These are phyloP conservation scores for Falco novaeseelandiae DNA, from an alignment of 2,797 vertebrate species.

Conservation along the genomic window DNA sequence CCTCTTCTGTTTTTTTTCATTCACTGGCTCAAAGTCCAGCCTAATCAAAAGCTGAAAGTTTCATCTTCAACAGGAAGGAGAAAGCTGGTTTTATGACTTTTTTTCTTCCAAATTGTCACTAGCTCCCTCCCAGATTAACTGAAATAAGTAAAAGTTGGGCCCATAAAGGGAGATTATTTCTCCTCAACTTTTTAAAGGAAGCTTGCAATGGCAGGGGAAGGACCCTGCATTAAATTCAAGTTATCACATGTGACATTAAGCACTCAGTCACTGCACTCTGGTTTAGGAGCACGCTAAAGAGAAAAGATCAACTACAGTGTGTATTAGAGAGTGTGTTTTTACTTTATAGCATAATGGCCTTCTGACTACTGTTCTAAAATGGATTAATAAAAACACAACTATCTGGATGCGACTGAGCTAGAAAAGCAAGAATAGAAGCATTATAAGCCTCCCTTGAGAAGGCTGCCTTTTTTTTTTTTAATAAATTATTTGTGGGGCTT, in stretches of 20 bases:
- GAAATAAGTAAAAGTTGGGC: background rate
- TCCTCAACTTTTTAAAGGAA: constrained; percentile 29
- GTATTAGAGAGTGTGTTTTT: background rate
- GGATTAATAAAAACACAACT: constrained; percentile 2
- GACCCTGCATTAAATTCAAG: background rate
- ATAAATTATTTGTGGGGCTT: background rate
- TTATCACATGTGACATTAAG: background rate
- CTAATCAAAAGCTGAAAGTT: constrained; percentile 22
- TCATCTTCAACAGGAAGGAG: background rate
- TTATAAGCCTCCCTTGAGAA: background rate
- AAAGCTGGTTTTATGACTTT: background rate
- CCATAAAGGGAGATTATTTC: background rate
- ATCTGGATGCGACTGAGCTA: background rate
- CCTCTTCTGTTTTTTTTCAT: background rate
- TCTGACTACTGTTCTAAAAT: constrained; percentile 4
- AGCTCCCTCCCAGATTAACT: background rate
- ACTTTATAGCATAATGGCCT: background rate
- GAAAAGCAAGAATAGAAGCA: background rate
- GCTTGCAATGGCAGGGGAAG: background rate
- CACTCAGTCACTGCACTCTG: background rate
- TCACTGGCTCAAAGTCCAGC: background rate
- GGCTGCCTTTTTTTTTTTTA: background rate
- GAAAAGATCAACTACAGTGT: background rate
- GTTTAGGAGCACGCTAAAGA: background rate
- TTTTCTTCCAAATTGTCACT: background rate